Base-by-base conservation (phyloP, 2,888 invertebrate species). In the Neoaliturus tenellus region DNA sequence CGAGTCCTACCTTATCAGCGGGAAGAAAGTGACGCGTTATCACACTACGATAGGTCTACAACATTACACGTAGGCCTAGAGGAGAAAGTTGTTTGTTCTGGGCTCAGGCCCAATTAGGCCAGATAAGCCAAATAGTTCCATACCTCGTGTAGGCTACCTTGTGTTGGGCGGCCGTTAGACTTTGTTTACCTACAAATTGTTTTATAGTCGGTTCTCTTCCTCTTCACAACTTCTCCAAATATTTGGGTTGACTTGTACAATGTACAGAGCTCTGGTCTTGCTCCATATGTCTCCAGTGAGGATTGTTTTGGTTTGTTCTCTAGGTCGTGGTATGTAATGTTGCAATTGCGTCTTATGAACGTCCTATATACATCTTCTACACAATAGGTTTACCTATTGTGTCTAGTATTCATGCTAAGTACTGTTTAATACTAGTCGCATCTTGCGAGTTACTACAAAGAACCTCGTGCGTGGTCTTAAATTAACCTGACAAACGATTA, bases 71-170 rank as follows among this genome's bases (percentile, higher is more conserved):
- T 51, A 51, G n/a, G n/a, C n/a, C n/a, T n/a, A n/a, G 8, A 3
- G 23, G 51, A 23, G 51, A 51, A 51, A 51, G 51, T 51, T 51
- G 51, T 51, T 51, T 51, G 51, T 51, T 23, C n/a, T 51, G 14
- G 55, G 62, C 62, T 62, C 28, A 28, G 62, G 25, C 62, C 62
- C 62, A 62, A 62, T 62, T 31, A 62, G 62, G 62, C 62, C 62
- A 62, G 62, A 62, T 62, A 62, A 62, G 62, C 28, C 28, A 31
- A 62, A 62, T 62, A 31, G 51, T 17, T 17, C 12, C 62, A 12
- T 20, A 55, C 62, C 62, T 28, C 31, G 62, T 62, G 23, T 55
- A 14, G 8, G 23, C 51, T 12, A 12, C 12, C 39, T 17, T 62
- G 62, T 5, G 55, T 1, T 5, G 14, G 62, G 4, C 31, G 31